Base-by-base conservation (phyloP, 2,113 vertebrate species). In the Cyprinodon brontotheroides region DNA sequence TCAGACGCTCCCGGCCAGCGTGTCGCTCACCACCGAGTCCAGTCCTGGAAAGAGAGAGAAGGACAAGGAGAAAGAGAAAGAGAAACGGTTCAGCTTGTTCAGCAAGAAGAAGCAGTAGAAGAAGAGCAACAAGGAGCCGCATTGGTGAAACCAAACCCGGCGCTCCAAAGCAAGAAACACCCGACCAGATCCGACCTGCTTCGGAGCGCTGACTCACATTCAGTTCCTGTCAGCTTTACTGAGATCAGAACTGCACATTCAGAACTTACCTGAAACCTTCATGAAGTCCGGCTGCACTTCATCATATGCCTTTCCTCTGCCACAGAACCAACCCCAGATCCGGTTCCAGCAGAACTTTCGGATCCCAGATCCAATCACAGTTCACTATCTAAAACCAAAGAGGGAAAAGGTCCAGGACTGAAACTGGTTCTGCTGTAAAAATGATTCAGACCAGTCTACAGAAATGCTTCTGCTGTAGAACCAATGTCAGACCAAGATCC, bases 51-150 rank as follows among this genome's bases (percentile, higher is more conserved):
- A 96, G 92, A 91, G 96, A 68, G 96, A 98, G 87, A 98, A 98
- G 86, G 97, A 98, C 84, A 98, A 97, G 22, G 88, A 97, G 90
- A 93, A 96, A 77, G 96, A 98, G 80, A 98, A 98, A 82, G 98
- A 98, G 92, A 99, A 99, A 86, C 94, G 98, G 84, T 99, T 99
- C 94, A 98, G 97, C 87, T 95, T 99, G 82, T 99, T 99, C 91
- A 97, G 97, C 93, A 99, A 99, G 93, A 99, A 98, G 94, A 99
- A 99, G 81, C 96, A 95, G 96, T 96, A 94, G 92, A 74, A 36
- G 61, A 48, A 2, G 10, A 0, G 0, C 14, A n/a, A 14, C 5
- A 4, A 6, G 0, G 3, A 3, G 1, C 37, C 20, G 11, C 81
- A 76, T 76, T 82, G 86, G 81, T 76, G 81, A 76, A 87, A 67